Conservation (phyloP, 37 sponge, comb jelly and placozoan genomes). For the Haliclona indistincta region DNA sequence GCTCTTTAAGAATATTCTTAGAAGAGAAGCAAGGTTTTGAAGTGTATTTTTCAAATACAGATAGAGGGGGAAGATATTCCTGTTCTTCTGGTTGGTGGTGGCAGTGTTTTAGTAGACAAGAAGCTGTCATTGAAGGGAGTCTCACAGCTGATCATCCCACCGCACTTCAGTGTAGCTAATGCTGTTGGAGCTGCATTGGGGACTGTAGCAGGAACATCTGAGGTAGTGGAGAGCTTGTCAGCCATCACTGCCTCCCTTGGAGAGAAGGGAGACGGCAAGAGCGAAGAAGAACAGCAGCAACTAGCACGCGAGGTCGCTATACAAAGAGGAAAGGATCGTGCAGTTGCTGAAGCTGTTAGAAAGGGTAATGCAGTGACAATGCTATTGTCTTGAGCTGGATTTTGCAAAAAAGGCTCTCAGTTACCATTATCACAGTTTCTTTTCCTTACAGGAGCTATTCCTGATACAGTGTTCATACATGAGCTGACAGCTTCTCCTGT, state of each 20-base stretch:
- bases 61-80: conserved; percentile 52
- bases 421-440: no score
- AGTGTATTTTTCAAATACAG: no score
- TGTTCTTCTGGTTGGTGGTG: conserved; percentile 86
- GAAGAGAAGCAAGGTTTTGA: no score
- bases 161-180: conserved; percentile 82
- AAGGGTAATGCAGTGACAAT: background rate
- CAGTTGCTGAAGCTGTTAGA: background rate
- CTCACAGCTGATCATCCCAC: conserved; percentile 44
- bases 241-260: conserved; percentile 6
- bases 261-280: background rate
- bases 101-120: conserved; percentile 65
- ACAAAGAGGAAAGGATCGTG: conserved; percentile 17
- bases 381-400: no score
- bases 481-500: conserved; percentile 45
- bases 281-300: conserved; percentile 4
- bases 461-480: conserved; percentile 28
- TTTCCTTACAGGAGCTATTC: background rate
- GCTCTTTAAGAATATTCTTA: no score
- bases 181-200: conserved; percentile 89
- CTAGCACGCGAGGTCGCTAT: conserved; percentile 29
- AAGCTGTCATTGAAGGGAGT: conserved; percentile 40
- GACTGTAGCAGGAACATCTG: conserved; percentile 60
- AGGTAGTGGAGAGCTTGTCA: conserved; percentile 44
- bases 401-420: no score